phyloP scores from a whole-genome alignment of 2,888 invertebrate species.

The Stegana nigrithorax region DNA sequence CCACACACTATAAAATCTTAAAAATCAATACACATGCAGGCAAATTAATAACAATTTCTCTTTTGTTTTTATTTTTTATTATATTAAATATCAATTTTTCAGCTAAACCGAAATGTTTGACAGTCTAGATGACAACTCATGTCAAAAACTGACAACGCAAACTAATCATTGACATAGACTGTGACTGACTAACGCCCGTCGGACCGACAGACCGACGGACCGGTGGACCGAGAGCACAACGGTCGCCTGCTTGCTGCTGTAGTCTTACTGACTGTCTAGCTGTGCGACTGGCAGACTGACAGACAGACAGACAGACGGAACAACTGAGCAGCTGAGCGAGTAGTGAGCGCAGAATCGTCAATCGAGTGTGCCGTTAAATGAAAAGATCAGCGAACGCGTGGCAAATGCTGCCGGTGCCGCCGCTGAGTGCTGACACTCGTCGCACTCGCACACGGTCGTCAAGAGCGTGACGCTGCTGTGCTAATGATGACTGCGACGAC shows the following conservation, averaged over 20 bases:
- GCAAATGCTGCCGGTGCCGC: not conserved
- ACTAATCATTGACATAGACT: constrained; percentile 62
- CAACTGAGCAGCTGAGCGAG: not conserved
- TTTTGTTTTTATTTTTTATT: too few species aligned
- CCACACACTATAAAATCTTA: too few species aligned
- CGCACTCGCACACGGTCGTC: too few species aligned
- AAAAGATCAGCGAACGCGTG: not conserved
- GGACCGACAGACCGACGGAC: not conserved
- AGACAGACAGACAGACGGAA: not conserved
- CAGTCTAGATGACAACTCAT: constrained; percentile 65
- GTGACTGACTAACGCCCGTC: too few species aligned
- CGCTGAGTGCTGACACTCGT: not conserved
- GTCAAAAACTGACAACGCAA: constrained; percentile 65
- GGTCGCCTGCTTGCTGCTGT: too few species aligned
- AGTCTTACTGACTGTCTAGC: not conserved
- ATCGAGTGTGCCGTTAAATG: too few species aligned
- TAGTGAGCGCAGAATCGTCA: not conserved
- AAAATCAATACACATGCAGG: too few species aligned
- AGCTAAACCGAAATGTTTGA: constrained; percentile 58
- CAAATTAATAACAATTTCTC: too few species aligned
- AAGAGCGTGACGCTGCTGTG: not conserved
- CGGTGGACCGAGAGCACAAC: constrained; percentile 14
- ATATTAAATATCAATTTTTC: constrained; percentile 40
- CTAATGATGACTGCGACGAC: constrained; percentile 28
- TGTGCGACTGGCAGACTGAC: not conserved